phyloP scores from a whole-genome alignment of 2,888 invertebrate genomes.

The Lithophane leautieri region DNA sequence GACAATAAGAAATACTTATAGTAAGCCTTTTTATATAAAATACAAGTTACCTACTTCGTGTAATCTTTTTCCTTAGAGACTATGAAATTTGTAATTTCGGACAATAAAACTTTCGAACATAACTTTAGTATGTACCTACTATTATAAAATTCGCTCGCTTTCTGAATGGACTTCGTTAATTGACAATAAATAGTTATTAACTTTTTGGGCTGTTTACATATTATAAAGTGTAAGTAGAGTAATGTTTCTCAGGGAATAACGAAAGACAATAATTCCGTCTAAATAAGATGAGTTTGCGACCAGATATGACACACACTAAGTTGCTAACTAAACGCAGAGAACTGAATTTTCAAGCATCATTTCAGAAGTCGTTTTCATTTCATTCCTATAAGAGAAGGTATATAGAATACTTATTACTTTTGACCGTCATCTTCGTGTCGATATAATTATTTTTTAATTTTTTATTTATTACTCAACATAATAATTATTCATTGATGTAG shows the following conservation, averaged over 20 bases:
- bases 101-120: slow-evolving; percentile 61
- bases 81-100: slow-evolving; percentile 51
- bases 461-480: background rate
- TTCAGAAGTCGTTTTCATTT: background rate
- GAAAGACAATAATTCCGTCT: slow-evolving; percentile 74
- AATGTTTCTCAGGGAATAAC: slow-evolving; percentile 56
- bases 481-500: too few relatives aligned
- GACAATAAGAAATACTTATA: slow-evolving; percentile 63
- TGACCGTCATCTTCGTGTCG: background rate
- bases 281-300: slow-evolving; percentile 51
- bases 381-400: background rate
- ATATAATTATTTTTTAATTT: background rate
- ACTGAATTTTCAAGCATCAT: background rate
- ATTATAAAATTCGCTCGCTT: slow-evolving; percentile 63
- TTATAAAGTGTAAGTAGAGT: slow-evolving; percentile 60
- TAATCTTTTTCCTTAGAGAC: slow-evolving; percentile 50
- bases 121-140: slow-evolving; percentile 44
- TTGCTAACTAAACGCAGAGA: background rate
- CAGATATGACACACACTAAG: slow-evolving; percentile 13
- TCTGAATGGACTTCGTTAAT: slow-evolving; percentile 62
- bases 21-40: slow-evolving; percentile 54
- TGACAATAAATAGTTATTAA: slow-evolving; percentile 68
- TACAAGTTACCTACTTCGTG: slow-evolving; percentile 36
- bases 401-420: background rate
- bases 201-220: slow-evolving; percentile 75